Percentiles rank a stretch among this genome's conserved stretches.
Evolutionary conservation across 1,140 invertebrate genomes (phyloP).

Genomic region (Camponotus floridanus): DNA sequence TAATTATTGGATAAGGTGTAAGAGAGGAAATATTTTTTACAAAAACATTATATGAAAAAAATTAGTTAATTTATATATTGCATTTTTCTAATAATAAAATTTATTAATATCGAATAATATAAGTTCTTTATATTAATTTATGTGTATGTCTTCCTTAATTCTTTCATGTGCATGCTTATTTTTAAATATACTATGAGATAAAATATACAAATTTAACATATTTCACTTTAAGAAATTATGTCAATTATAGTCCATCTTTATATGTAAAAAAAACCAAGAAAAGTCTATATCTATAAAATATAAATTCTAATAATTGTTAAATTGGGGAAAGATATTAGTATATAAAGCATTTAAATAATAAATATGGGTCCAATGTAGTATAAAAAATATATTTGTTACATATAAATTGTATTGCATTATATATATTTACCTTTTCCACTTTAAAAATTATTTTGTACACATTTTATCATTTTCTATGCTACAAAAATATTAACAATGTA

Average conservation of each 20-base stretch:
- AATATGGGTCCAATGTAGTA: conserved; percentile 69
- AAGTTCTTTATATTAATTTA: conserved; percentile 41
- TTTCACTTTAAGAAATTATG: conserved; percentile 22
- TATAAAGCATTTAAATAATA: conserved; percentile 71
- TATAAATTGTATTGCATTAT: conserved; percentile 12
- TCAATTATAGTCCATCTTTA: conserved; percentile 31
- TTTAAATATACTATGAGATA: neutral
- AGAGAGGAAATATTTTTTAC: conserved; percentile 46
- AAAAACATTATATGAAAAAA: conserved; percentile 35
- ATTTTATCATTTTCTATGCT: neutral
- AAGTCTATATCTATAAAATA: conserved; percentile 45
- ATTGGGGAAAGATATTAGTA: conserved; percentile 44
- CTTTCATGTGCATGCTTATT: neutral
- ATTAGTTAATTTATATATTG: conserved; percentile 44
- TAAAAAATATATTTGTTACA: conserved; percentile 63
- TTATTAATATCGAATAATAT: conserved; percentile 37
- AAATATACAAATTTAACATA: neutral
- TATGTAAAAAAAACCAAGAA: conserved; percentile 28
- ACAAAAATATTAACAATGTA: neutral
- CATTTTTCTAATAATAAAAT: conserved; percentile 33
- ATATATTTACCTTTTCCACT: neutral
- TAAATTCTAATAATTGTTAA: conserved; percentile 51
- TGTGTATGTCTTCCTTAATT: conserved; percentile 37
- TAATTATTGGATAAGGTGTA: conserved; percentile 47
- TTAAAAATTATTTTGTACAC: neutral